Conservation (phyloP, 2,113 vertebrate species). For the Coryphaenoides rupestris region DNA sequence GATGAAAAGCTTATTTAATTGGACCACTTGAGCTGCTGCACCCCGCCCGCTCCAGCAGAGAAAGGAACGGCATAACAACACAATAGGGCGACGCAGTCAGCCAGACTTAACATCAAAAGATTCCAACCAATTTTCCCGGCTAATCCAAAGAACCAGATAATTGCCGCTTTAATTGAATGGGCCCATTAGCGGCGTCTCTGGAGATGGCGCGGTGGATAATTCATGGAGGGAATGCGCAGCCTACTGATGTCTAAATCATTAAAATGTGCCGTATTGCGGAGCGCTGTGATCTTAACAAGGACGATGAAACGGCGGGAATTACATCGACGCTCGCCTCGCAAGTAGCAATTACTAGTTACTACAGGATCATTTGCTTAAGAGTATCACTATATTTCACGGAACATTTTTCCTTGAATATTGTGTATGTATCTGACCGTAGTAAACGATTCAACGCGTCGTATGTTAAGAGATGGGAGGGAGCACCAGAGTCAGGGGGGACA, state of each 20-base stretch:
- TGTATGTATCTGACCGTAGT: no score
- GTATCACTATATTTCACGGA: no score
- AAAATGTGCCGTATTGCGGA: background rate
- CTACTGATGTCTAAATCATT: conserved; percentile 23
- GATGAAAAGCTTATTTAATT: conserved; percentile 13
- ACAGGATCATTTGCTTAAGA: no score
- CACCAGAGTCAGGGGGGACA: no score
- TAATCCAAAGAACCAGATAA: background rate
- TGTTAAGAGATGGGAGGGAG: conserved; percentile 11
- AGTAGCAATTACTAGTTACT: no score
- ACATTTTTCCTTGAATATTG: no score
- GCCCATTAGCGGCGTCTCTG: conserved; percentile 28
- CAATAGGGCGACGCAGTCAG: conserved; percentile 20
- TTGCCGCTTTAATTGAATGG: conserved; percentile 11
- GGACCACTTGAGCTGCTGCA: background rate
- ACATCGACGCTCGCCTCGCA: no score
- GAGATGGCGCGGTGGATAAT: conserved; percentile 23
- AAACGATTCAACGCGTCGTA: background rate
- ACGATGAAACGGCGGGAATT: no score
- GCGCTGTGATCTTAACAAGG: background rate
- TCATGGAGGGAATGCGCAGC: conserved; percentile 17
- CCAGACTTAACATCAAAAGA: conserved; percentile 18
- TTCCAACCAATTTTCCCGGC: conserved; percentile 12
- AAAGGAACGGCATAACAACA: background rate
- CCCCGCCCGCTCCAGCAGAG: background rate